These are phyloP conservation scores for Eriocheir sinensis DNA, from an alignment of 1,140 invertebrate species.

Conservation along the genomic window DNA sequence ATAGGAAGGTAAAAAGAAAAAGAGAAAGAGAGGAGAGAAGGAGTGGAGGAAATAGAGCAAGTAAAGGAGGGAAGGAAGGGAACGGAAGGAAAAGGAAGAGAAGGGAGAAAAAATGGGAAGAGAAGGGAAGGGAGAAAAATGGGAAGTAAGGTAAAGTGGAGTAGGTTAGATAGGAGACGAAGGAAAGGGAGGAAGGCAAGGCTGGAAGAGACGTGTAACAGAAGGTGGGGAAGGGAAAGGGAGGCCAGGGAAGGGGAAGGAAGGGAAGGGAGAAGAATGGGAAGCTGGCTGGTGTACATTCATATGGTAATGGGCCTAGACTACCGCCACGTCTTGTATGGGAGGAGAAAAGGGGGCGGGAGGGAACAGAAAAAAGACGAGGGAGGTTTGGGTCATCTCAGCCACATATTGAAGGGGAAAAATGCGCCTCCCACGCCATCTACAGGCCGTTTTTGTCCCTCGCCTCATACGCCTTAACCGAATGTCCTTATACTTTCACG, in stretches of 20 bases:
- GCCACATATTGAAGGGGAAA: too few species aligned
- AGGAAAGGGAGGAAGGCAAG: not conserved
- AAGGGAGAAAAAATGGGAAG: not conserved
- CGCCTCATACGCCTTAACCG: too few species aligned
- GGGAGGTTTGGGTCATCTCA: too few species aligned
- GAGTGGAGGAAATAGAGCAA: not conserved
- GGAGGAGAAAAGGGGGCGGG: too few species aligned
- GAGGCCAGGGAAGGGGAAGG: not conserved
- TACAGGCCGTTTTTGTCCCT: not conserved
- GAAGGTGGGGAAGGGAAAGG: too few species aligned
- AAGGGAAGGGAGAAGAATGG: too few species aligned
- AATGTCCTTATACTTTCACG: too few species aligned
- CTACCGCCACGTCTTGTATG: not conserved
- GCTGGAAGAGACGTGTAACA: not conserved
- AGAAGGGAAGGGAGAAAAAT: not conserved
- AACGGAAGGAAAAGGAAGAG: not conserved
- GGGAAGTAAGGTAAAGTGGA: not conserved
- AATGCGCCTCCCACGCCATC: too few species aligned
- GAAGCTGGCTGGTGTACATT: slow-evolving; percentile 26
- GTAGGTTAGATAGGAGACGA: too few species aligned
- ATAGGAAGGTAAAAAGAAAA: not conserved
- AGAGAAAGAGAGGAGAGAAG: not conserved
- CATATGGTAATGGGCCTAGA: slow-evolving; percentile 48
- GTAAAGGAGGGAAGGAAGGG: not conserved
- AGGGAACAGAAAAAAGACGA: too few species aligned